These are phyloP conservation scores for Plotosus lineatus DNA, from an alignment of 2,113 vertebrate genomes.

Conservation along the genomic window DNA sequence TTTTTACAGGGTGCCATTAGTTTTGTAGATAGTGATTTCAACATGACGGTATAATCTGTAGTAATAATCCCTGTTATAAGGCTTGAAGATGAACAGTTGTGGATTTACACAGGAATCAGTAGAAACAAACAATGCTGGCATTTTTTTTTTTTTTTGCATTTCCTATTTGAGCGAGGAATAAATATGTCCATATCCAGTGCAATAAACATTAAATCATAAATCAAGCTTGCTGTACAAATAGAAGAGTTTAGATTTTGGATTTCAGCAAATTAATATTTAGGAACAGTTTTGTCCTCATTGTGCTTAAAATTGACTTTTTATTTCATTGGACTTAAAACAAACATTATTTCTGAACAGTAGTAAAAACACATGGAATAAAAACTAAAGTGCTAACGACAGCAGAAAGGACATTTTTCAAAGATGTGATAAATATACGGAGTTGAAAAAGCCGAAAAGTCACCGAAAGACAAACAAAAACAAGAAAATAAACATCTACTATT, in stretches of 20 bases:
- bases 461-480: too few relatives aligned
- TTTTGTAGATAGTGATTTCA: too few relatives aligned
- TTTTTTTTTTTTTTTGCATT: too few relatives aligned
- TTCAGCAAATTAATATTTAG: not conserved
- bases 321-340: not conserved
- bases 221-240: not conserved
- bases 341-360: constrained; percentile 28
- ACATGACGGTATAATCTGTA: too few relatives aligned
- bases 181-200: not conserved
- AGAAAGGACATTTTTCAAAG: constrained; percentile 12
- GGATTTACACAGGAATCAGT: too few relatives aligned
- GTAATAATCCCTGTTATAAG: too few relatives aligned
- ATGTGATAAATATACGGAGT: constrained; percentile 10
- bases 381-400: constrained; percentile 64
- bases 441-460: not conserved
- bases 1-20: not conserved
- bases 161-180: not conserved
- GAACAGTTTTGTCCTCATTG: not conserved
- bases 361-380: constrained; percentile 9
- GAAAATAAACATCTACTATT: too few relatives aligned
- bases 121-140: too few relatives aligned
- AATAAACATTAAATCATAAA: not conserved
- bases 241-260: not conserved
- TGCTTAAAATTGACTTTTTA: not conserved
- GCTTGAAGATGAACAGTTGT: too few relatives aligned